phyloP scores from a whole-genome alignment of 2,888 invertebrate genomes.

The Oligia latruncula region DNA sequence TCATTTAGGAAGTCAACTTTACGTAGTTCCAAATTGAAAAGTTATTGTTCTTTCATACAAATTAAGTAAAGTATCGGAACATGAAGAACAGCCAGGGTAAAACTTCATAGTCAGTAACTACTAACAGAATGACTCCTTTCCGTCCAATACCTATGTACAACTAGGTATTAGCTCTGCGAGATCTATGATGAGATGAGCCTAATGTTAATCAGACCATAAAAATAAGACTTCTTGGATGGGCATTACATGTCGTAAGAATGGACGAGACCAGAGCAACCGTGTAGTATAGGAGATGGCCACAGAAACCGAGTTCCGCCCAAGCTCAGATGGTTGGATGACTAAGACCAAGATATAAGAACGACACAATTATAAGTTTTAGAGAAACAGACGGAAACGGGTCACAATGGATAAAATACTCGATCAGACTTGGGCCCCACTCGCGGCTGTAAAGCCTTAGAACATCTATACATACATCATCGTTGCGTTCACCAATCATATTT shows the following conservation, averaged over 20 bases:
- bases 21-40: not conserved
- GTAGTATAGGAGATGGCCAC: not conserved
- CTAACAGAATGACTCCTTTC: not conserved
- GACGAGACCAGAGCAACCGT: not conserved
- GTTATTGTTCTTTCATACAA: not conserved
- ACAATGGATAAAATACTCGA: not conserved
- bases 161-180: not conserved
- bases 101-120: not conserved
- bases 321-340: not conserved
- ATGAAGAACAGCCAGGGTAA: slow-evolving; percentile 1
- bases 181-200: not conserved
- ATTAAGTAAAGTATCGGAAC: not conserved
- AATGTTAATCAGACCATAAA: not conserved
- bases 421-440: not conserved
- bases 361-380: no score
- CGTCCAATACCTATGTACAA: not conserved
- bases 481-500: no score
- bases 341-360: not conserved
- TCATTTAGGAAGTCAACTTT: not conserved
- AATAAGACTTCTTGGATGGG: not conserved
- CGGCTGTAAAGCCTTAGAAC: not conserved
- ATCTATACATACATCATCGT: no score
- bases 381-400: not conserved
- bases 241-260: not conserved
- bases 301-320: not conserved